Base-by-base conservation (phyloP, 2,113 vertebrate genomes). In the Clarias gariepinus region DNA sequence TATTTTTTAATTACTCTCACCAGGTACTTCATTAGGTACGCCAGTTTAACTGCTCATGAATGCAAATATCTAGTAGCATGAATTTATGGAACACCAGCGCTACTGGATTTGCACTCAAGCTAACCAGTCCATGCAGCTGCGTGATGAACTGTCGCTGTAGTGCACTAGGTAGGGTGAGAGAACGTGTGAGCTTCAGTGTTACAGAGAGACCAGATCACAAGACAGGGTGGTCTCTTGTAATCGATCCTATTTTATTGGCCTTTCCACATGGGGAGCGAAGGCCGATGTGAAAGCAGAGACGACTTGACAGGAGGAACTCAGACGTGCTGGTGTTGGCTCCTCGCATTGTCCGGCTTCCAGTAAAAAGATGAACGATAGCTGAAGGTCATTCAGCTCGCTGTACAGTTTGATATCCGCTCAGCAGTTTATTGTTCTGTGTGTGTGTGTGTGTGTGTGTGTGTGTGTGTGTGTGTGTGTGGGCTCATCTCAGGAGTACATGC, bases 361-460 rank as follows among this genome's bases (percentile, higher is more conserved):
- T 30, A 78, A 77, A 55, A 76, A 66, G 80, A 63, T 77, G 73
- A 87, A 83, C 60, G 73, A 85, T 63, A 63, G 68, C 77, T 36
- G 83, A 83, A 63, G 69, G 33, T 64, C 83, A 86, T 83, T 87
- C 79, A 85, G 79, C 77, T 68, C 74, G 77, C 71, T 82, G 41
- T 60, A 83, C 78, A 33, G 73, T 79, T 71, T 83, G 88, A 87
- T 87, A 63, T 79, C 64, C 36, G 57, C 84, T 55, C 53, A 33
- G 83, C 69, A 82, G 79, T 86, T 89, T 89, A 57, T 89, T 89
- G 86, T 85, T 78, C 21, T 85, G 33, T 82, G 76, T 71, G 55
- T 6, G 0, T 85, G 76, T 8, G 1, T 86, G 41, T 15, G 25
- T 82, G 19, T 81, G 55, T 85, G 83, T 80, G 66, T 58, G 77